phyloP scores from a whole-genome alignment of 92 coral and sea anemone genomes.

The Palythoa grandiflora region DNA sequence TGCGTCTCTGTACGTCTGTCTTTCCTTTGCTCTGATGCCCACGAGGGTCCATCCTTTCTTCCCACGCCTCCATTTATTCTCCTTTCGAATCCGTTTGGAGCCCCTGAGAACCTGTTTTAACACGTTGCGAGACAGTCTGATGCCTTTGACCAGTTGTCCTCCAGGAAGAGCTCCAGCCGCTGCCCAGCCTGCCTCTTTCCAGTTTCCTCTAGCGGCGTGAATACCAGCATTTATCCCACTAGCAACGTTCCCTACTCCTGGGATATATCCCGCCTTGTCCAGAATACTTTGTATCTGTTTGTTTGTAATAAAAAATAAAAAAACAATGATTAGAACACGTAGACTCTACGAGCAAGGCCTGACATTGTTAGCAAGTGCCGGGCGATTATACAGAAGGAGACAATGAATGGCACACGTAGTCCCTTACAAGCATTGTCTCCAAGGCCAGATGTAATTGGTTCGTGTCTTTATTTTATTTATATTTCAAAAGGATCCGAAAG shows the following conservation, averaged over 20 bases:
- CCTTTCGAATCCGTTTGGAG: conserved; percentile 5
- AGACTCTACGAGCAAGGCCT: too few species aligned
- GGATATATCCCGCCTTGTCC: conserved; percentile 35
- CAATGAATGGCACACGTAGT: too few species aligned
- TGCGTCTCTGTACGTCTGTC: conserved; percentile 23
- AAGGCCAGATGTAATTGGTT: too few species aligned
- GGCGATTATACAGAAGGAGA: too few species aligned
- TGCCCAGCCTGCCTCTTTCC: conserved; percentile 39
- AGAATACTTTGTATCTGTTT: conserved; percentile 22
- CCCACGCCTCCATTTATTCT: conserved; percentile 4
- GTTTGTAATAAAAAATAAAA: not conserved
- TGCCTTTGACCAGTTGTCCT: conserved; percentile 33
- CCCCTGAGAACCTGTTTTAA: conserved; percentile 32
- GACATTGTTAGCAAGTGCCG: too few species aligned
- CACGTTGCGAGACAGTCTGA: conserved; percentile 18
- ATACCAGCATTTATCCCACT: conserved; percentile 39
- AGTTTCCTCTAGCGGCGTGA: conserved; percentile 35
- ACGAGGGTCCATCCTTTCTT: conserved; percentile 16
- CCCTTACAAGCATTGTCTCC: too few species aligned
- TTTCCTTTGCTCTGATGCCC: conserved; percentile 18
- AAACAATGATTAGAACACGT: not conserved
- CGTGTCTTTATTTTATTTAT: too few species aligned
- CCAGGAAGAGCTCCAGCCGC: conserved; percentile 33
- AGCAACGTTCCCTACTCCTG: conserved; percentile 18
- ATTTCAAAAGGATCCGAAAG: too few species aligned